Evolutionary conservation across 2,888 invertebrate genomes (phyloP), one percentile per base, ranked within the genome.

Genomic region (Boloria selene): DNA sequence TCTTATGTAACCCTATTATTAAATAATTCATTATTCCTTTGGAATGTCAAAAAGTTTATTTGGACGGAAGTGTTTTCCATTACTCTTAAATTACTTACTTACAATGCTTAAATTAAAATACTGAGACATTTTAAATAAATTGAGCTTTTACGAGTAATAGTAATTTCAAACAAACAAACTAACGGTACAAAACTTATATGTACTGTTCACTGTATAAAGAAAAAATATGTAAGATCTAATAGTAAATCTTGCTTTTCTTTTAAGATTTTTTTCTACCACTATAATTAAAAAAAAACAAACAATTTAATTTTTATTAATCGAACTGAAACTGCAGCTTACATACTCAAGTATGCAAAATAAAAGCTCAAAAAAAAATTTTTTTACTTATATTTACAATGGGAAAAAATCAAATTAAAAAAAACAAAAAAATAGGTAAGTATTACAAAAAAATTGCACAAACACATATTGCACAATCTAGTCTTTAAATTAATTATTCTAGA

Each of bases 1-100:
- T 64, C 54, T 53, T 44, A 26, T 14, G 49, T 49, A 13, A 64
- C 26, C 74, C 72, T 72, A 74, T 62, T 49, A 51, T 53, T 70
- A 67, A 67, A 74, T 71, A 75, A 80, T 82, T 16, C 2, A 16
- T 38, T 86, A 87, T 89, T 88, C 89, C 91, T 91, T 91, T 91
- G 91, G 91, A 91, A 88, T 84, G 84, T 80, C 85, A 80, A 81
- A 60, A 82, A 77, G 73, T 64, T 79, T 78, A 80, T 86, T 90
- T 89, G 91, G 90, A 88, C 88, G 90, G 88, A 87, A 82, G 77
- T 76, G 75, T 82, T 82, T 71, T 64, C 69, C 70, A 69, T 64
- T 55, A 52, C 16, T 56, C 31, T 56, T 56, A 67, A 50, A 63
- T 65, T 64, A 63, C 38, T 64, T 62, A 22, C 72, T 58, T 77